Evolutionary conservation across 64 coral and sea anemone species (phyloP), one percentile per base, ranked within the genome.

Genomic region (Montipora cactus): DNA sequence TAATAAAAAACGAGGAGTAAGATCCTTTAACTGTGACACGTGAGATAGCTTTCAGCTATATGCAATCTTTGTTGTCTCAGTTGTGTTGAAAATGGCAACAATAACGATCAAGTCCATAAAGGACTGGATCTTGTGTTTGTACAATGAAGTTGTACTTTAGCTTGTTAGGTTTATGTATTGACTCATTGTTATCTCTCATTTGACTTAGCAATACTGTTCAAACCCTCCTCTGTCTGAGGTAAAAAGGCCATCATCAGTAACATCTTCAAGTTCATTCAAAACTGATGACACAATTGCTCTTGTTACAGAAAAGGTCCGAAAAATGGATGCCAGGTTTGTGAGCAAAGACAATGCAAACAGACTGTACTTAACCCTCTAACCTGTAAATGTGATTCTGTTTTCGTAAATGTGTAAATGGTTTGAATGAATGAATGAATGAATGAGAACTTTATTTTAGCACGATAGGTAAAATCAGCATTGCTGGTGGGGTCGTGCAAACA

Each of bases 281-380:
- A 95, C 94, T 70, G 93, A 89, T 49, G 80, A 92, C 14, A 94
- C 95, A 16, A 98, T 98, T 5, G 79, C 85, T 71, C 71, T 90
- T 52, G 96, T 95, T 25, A 98, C 96, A 57, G 77, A 98, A 59
- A 98, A 98, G 95, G 96, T 98, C 64, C 92, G 96, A 67, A 89
- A 95, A 80, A 98, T 98, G 96, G 93, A 98, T 67, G 80, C 96
- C 81, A 91, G 96, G 96, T 98, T 47, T 75, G 87, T 93, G 47
- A 61, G 62, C 81, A 21, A 48, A 20, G 10, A 55, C 52, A 55
- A 64, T 64, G 61, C 61, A 64, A 64, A 12, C 14, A 3, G 6
- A 57, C 11, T 57, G 37, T 37, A 11, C 11, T 4, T 37, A 37
- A 37, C 37, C 37, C 1, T 37, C 37, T 37, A 37, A 37, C 37